Evolutionary conservation across 1,140 invertebrate genomes (phyloP), one percentile per base, ranked within the genome.

Genomic region (Ostrea edulis): DNA sequence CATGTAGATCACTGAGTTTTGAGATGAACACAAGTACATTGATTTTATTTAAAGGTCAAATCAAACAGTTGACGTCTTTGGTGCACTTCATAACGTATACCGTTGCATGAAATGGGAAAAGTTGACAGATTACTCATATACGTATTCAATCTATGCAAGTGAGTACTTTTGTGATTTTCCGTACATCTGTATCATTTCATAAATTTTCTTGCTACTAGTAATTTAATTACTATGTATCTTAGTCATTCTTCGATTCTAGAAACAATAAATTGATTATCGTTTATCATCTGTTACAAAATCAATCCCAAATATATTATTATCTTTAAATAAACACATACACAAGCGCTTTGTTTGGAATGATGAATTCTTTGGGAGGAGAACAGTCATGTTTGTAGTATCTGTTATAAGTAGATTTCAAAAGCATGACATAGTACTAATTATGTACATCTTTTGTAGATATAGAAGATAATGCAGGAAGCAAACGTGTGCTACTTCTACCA

Each of bases 31-130:
- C 14, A 20, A 62, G 5, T 20, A 62, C 7, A 20, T 5, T 62
- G 17, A n/a, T 17, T 22, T 52, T 52, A 22, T 86, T 71, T 77
- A 1, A 35, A 87, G 86, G 25, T 77, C 71, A 20, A 65, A 87
- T 54, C 53, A 58, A 81, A 82, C 81, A 20, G 29, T n/a, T 44
- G 55, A 83, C 62, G 35, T 87, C 20, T 87, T 82, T 25, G 86
- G 86, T 29, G 29, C 20, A 35, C 17, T 14, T 0, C 86, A 87
- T 53, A 83, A 87, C 14, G 55, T 54, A 54, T 87, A 62, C 65
- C 81, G 77, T 20, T 89, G 88, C 52, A 68, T 89, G 0, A 86
- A 81, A 77, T 89, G 82, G 22, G 77, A 62, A 9, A 58, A 84
- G 55, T 29, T 89, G 17, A 86, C 85, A 44, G 86, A 86, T 22